Evolutionary conservation across 2,888 invertebrate species (phyloP), one percentile per base, ranked within the genome.

Genomic region (Gandaritis pyraliata): DNA sequence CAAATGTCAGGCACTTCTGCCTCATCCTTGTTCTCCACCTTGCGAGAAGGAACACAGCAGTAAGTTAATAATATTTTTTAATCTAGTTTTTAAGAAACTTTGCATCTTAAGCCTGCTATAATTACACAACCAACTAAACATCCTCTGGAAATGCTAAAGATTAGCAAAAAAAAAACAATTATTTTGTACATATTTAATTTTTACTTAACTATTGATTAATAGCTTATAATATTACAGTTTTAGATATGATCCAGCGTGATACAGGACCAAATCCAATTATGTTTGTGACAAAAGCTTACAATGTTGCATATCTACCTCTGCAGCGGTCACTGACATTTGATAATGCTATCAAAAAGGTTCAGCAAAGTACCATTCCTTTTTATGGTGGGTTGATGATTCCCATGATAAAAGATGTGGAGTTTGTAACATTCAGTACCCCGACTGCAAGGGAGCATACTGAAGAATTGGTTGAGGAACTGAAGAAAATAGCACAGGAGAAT

Each of bases 371-470:
- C 0, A 67, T 71, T 18, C 81, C 87, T 1, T 84, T 85, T 38
- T 73, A 88, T n/a, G 81, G 85, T 48, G 92, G 92, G 4, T 36
- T 92, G 6, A 86, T 76, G 52, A 86, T 93, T 65, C 92, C 92
- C 39, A 67, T 71, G 16, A 83, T 93, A 68, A 86, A 88, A 2
- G 82, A 86, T 73, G 89, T 93, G 0, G 73, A 88, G 55, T 89
- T 84, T 61, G 79, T 85, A 68, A 74, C 82, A 1, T 77, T 88
- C 18, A 88, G 88, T 65, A 45, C 65, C 13, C 59, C 53, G 41
- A 46, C 58, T 39, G 60, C 62, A 10, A 43, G 55, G 65, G 58
- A 45, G 72, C 38, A 55, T 30, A 43, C 47, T 5, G 45, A 83
- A 58, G 72, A 75, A 83, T 82, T 70, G 82, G 74, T 72, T 75